Conservation (phyloP, 2,888 invertebrate genomes). For the Trichogramma evanescens region DNA sequence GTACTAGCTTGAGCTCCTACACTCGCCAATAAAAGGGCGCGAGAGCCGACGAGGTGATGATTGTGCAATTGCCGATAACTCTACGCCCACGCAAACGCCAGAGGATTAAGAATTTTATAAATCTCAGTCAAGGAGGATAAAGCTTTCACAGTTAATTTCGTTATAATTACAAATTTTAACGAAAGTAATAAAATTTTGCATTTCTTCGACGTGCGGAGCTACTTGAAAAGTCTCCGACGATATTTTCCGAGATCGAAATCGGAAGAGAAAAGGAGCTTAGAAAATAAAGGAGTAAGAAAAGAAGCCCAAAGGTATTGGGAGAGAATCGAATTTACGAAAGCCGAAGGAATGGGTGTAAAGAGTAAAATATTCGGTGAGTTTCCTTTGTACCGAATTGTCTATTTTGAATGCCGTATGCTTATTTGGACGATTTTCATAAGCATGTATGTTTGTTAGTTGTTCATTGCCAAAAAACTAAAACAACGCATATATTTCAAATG, state of each 20-base stretch:
- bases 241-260: background rate
- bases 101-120: slow-evolving; percentile 32
- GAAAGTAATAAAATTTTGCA: too few species aligned
- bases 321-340: background rate
- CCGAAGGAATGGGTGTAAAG: slow-evolving; percentile 31
- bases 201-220: too few species aligned
- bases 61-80: background rate
- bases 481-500: too few species aligned
- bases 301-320: background rate
- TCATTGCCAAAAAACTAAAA: too few species aligned
- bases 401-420: background rate
- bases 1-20: too few species aligned
- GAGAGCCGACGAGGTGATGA: too few species aligned
- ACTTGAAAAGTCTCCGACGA: too few species aligned
- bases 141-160: background rate
- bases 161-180: too few species aligned
- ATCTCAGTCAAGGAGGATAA: slow-evolving; percentile 18
- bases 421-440: too few species aligned
- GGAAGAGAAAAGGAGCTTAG: background rate
- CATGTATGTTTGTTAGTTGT: too few species aligned
- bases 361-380: slow-evolving; percentile 38
- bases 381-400: too few species aligned
- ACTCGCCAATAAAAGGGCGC: too few species aligned
- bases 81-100: slow-evolving; percentile 36
- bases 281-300: background rate